Evolutionary conservation across 2,888 invertebrate species (phyloP).

Genomic region (Brachypalpus laphriformis): DNA sequence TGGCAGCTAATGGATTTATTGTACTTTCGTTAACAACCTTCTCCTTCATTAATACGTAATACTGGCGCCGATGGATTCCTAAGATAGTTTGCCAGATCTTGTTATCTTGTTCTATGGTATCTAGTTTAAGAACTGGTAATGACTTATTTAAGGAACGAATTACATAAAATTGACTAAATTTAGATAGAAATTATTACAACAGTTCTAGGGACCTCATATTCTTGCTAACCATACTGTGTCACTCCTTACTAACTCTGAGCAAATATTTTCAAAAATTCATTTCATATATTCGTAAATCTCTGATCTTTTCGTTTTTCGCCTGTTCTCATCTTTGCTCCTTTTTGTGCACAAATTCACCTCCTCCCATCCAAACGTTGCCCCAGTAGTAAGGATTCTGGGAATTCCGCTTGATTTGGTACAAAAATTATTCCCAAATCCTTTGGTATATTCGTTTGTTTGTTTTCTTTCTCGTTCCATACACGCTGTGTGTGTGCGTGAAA

Average conservation of each 20-base stretch:
- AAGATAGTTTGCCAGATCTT: too few relatives aligned
- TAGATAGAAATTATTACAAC: too few relatives aligned
- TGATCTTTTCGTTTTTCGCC: background rate
- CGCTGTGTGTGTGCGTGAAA: background rate
- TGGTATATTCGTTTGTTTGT: conserved; percentile 17
- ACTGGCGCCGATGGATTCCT: too few relatives aligned
- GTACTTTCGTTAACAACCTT: too few relatives aligned
- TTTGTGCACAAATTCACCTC: background rate
- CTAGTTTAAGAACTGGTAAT: too few relatives aligned
- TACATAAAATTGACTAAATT: too few relatives aligned
- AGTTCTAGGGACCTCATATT: too few relatives aligned
- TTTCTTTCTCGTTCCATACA: background rate
- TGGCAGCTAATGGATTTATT: too few relatives aligned
- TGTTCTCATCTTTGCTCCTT: background rate
- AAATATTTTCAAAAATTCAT: background rate
- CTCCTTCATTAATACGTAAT: too few relatives aligned
- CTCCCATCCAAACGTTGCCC: background rate
- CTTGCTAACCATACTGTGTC: background rate
- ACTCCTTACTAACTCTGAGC: background rate
- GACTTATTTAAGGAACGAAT: too few relatives aligned
- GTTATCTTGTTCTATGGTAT: too few relatives aligned
- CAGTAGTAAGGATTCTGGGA: background rate
- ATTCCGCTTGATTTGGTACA: conserved; percentile 29
- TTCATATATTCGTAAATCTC: conserved; percentile 3
- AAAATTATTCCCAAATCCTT: conserved; percentile 34